A percentile compares a stretch with the other conserved stretches of the same genome.
Conservation (phyloP, 2,113 vertebrate genomes). For the Polypterus bichir region DNA sequence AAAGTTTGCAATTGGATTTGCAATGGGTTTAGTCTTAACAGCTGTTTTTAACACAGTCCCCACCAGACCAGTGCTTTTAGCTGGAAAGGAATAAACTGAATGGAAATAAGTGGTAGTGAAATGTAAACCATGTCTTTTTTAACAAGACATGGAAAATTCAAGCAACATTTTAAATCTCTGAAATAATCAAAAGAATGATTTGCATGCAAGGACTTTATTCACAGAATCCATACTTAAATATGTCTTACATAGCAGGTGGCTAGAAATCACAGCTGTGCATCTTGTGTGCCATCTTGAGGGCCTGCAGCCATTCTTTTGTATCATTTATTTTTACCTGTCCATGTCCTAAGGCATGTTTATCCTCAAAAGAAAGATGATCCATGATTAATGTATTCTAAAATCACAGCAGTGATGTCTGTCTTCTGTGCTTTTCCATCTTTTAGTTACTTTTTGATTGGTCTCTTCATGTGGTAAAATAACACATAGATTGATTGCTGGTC, state of each 20-base stretch:
- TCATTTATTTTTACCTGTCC: constrained; percentile 24
- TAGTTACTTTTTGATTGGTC: constrained; percentile 49
- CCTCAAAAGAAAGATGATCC: constrained; percentile 33
- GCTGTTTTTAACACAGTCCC: not conserved
- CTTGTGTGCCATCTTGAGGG: not conserved
- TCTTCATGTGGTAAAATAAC: constrained; percentile 51
- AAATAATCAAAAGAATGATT: too few relatives aligned
- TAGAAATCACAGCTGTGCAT: not conserved
- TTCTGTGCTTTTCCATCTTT: constrained; percentile 29
- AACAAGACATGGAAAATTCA: too few relatives aligned
- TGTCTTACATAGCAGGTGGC: not conserved
- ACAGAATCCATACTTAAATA: too few relatives aligned
- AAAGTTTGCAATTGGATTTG: not conserved
- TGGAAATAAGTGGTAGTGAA: too few relatives aligned
- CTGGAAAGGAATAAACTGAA: too few relatives aligned
- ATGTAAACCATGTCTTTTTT: too few relatives aligned
- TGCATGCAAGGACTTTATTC: too few relatives aligned
- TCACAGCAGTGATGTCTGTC: constrained; percentile 30
- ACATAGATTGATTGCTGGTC: constrained; percentile 64
- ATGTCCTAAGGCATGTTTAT: constrained; percentile 26
- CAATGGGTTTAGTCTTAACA: not conserved
- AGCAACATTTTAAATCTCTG: too few relatives aligned
- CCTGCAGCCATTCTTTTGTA: constrained; percentile 4
- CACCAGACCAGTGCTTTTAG: too few relatives aligned
- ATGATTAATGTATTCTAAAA: constrained; percentile 41